These are phyloP conservation scores for Mionectes macconnelli DNA, from an alignment of 2,113 vertebrate species.

Conservation along the genomic window DNA sequence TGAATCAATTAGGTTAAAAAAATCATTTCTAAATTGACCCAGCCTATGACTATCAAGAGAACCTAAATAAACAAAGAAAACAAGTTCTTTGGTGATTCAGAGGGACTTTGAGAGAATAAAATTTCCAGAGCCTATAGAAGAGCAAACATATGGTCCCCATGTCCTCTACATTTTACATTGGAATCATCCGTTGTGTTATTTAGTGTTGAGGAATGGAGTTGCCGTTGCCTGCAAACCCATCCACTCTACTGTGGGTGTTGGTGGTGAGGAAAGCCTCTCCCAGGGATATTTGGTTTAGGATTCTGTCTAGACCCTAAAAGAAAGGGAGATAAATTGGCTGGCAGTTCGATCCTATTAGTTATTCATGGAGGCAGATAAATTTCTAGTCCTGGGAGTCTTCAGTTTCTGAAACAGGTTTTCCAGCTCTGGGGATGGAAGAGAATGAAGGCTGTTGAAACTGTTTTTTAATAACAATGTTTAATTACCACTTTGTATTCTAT, in stretches of 20 bases:
- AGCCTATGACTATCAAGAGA: neutral
- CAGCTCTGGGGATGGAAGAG: neutral
- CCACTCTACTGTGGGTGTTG: fast-evolving
- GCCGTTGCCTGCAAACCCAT: neutral
- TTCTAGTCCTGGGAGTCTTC: neutral
- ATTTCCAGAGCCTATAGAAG: neutral
- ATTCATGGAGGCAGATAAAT: neutral
- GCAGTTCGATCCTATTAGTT: neutral
- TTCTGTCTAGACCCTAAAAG: neutral
- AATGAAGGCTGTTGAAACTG: neutral
- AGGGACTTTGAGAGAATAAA: neutral
- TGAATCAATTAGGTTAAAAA: neutral
- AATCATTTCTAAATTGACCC: neutral
- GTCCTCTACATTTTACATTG: neutral
- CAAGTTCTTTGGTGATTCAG: neutral
- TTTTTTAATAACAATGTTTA: neutral
- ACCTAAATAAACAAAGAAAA: neutral
- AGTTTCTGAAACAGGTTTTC: neutral
- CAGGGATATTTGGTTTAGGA: neutral
- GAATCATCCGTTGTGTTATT: neutral
- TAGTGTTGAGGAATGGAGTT: neutral
- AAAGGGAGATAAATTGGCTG: neutral
- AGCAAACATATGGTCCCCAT: neutral
- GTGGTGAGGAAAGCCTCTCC: neutral
- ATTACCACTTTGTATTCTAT: neutral